Percentiles rank a stretch among this genome's conserved stretches.
Conservation (phyloP, 2,888 invertebrate genomes). For the Eucera pruinosa region DNA sequence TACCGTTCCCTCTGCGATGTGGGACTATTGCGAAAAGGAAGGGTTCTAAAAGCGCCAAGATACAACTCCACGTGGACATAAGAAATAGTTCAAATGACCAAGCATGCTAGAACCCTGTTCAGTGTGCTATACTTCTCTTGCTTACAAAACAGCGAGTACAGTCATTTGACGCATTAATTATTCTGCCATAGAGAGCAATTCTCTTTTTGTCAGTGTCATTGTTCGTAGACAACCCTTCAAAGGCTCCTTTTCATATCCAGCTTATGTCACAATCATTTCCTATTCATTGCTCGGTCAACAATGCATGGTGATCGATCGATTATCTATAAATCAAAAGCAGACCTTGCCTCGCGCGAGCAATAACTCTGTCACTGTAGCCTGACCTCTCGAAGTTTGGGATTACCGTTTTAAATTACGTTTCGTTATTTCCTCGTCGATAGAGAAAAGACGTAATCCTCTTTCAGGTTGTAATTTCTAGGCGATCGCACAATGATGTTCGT, state of each 20-base stretch:
- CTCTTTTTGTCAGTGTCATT: constrained; percentile 33
- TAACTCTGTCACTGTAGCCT: not conserved
- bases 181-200: constrained; percentile 14
- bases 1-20: not conserved
- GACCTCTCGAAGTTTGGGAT: constrained; percentile 5
- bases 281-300: constrained; percentile 22
- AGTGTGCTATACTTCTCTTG: not conserved
- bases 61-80: not conserved
- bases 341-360: not conserved
- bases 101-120: not conserved
- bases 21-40: not conserved
- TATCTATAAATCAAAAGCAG: constrained; percentile 31
- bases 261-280: constrained; percentile 18
- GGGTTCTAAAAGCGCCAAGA: not conserved
- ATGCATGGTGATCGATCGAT: constrained; percentile 53
- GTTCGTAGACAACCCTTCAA: constrained; percentile 6
- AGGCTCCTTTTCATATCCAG: constrained; percentile 13
- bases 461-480: constrained; percentile 20
- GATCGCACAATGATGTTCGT: constrained; percentile 5
- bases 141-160: not conserved
- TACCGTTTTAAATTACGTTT: not conserved
- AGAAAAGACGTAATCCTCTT: constrained; percentile 11
- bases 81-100: not conserved
- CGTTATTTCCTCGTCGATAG: constrained; percentile 1
- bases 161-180: constrained; percentile 31